Percentiles rank a stretch among this genome's conserved stretches.
phyloP scores from a whole-genome alignment of 2,888 invertebrate species.

The Limnephilus marmoratus region DNA sequence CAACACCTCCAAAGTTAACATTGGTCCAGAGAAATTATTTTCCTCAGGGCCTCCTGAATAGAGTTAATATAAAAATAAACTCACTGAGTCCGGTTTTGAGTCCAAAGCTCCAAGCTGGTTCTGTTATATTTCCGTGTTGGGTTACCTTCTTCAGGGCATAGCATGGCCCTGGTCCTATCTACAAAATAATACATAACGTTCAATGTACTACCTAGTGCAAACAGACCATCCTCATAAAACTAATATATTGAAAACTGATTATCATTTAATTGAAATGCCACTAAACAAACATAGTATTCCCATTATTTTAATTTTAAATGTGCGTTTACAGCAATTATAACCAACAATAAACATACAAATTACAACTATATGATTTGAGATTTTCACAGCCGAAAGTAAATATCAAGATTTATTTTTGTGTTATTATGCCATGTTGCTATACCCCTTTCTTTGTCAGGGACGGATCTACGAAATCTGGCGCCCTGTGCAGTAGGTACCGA shows the following conservation, averaged over 20 bases:
- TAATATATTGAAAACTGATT: background rate
- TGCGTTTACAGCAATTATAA: no score
- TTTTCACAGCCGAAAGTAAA: background rate
- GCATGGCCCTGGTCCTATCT: constrained; percentile 73
- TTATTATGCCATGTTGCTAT: no score
- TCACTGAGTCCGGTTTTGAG: constrained; percentile 68
- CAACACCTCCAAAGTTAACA: no score
- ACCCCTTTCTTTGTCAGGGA: no score
- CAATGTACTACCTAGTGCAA: background rate
- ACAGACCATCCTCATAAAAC: background rate
- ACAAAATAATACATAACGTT: constrained; percentile 57
- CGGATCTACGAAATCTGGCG: no score
- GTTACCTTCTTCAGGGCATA: constrained; percentile 76
- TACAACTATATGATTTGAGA: background rate
- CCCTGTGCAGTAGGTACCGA: no score
- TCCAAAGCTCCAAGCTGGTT: constrained; percentile 78
- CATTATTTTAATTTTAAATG: background rate
- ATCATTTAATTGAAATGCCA: background rate
- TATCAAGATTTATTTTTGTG: no score
- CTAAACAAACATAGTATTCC: background rate
- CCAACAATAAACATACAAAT: no score
- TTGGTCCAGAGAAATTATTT: no score
- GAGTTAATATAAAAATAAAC: constrained; percentile 53
- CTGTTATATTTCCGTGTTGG: constrained; percentile 71
- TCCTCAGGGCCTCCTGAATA: no score